phyloP scores from a whole-genome alignment of 2,888 invertebrate species.

The Lamellibrachia columna region DNA sequence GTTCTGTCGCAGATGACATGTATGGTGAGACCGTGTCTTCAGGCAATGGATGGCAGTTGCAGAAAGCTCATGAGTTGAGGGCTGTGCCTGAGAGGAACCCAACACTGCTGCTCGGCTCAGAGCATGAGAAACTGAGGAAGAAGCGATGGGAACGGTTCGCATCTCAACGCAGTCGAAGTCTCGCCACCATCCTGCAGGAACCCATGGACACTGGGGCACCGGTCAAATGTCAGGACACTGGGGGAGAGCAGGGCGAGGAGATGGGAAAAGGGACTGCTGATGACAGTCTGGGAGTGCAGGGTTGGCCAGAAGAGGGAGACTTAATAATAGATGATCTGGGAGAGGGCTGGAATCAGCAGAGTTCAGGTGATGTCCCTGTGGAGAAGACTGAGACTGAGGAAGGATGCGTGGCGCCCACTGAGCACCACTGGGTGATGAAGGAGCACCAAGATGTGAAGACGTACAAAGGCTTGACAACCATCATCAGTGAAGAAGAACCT shows the following conservation, averaged over 20 bases:
- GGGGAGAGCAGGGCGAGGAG: slow-evolving; percentile 21
- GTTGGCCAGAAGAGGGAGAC: background rate
- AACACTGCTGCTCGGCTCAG: background rate
- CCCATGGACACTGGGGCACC: slow-evolving; percentile 55
- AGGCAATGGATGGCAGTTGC: slow-evolving; percentile 3
- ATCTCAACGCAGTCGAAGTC: background rate
- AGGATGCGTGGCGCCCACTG: too few species aligned
- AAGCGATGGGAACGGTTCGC: slow-evolving; percentile 42
- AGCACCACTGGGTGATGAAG: too few species aligned
- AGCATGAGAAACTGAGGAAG: background rate
- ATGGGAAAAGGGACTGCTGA: background rate
- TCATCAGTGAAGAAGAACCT: background rate
- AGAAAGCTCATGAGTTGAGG: slow-evolving; percentile 30
- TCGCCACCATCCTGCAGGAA: slow-evolving; percentile 37
- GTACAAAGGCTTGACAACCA: background rate
- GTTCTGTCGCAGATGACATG: background rate
- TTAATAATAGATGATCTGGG: background rate
- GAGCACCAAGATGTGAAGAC: too few species aligned
- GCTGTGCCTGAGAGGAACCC: slow-evolving; percentile 30
- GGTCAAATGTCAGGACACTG: slow-evolving; percentile 56
- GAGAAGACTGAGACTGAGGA: background rate
- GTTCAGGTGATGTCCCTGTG: background rate
- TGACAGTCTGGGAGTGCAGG: too few species aligned
- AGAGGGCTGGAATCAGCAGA: background rate
- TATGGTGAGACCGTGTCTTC: background rate